Evolutionary conservation across 2,888 invertebrate genomes (phyloP).

Genomic region (Leptogaster cylindrica): DNA sequence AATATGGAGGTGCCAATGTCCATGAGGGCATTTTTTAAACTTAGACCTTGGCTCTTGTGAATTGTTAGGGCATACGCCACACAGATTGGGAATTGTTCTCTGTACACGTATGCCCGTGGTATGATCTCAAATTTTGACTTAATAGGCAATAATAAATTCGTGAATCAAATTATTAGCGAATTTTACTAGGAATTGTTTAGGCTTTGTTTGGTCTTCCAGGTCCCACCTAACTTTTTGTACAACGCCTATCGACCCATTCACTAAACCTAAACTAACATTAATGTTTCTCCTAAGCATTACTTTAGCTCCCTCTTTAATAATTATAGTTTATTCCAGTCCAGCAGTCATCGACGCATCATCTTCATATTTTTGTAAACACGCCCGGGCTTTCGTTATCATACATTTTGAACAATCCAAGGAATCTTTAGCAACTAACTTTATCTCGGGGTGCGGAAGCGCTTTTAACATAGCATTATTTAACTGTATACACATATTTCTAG

Average conservation of each 20-base stretch:
- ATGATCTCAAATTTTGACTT: constrained; percentile 9
- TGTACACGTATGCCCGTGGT: constrained; percentile 7
- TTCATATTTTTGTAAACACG: constrained; percentile 9
- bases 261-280: constrained; percentile 7
- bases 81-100: constrained; percentile 9
- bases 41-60: constrained; percentile 9
- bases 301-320: neutral
- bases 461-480: constrained; percentile 4
- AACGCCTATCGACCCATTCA: constrained; percentile 6
- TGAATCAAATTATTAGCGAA: constrained; percentile 9
- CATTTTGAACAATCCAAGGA: constrained; percentile 9
- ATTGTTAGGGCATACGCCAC: constrained; percentile 9
- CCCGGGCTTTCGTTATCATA: constrained; percentile 7
- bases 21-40: constrained; percentile 7
- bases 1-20: constrained; percentile 7
- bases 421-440: constrained; percentile 7
- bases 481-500: constrained; percentile 5
- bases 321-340: constrained; percentile 6
- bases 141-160: constrained; percentile 9
- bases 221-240: constrained; percentile 4
- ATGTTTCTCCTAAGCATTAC: constrained; percentile 9
- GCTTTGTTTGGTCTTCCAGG: constrained; percentile 2
- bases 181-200: constrained; percentile 1
- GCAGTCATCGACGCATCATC: constrained; percentile 9
- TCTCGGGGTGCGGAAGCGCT: constrained; percentile 7